Conservation (phyloP, 2,888 invertebrate genomes). For the Drosophila peninsularis region DNA sequence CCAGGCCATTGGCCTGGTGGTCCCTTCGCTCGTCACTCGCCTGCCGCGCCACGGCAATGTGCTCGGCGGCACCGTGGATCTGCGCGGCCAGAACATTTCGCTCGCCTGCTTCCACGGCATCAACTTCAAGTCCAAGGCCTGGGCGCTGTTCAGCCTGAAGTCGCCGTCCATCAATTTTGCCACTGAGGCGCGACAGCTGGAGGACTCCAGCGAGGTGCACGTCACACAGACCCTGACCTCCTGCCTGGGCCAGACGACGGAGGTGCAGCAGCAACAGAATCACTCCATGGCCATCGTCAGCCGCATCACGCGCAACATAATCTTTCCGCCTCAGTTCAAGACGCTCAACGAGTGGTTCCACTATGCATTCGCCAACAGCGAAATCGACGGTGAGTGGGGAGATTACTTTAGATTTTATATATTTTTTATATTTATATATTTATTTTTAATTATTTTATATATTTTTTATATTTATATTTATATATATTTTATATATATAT, state of each 20-base stretch:
- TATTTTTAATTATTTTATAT: too few relatives aligned
- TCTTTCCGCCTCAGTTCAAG: conserved; percentile 98
- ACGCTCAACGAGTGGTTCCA: conserved; percentile 98
- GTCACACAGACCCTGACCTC: conserved; percentile 96
- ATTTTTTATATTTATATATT: too few relatives aligned
- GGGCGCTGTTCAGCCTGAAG: conserved; percentile 97
- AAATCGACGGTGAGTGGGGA: conserved; percentile 91
- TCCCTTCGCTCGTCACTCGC: conserved; percentile 89
- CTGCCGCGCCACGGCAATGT: conserved; percentile 91
- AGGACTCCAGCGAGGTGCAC: conserved; percentile 90
- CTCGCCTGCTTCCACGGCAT: conserved; percentile 98
- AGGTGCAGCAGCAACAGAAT: conserved; percentile 88
- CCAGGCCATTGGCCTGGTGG: conserved; percentile 92
- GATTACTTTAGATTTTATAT: too few relatives aligned
- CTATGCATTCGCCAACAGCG: conserved; percentile 97
- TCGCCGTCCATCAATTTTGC: conserved; percentile 97
- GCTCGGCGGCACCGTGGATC: conserved; percentile 94
- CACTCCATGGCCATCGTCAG: conserved; percentile 97
- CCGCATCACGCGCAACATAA: conserved; percentile 94
- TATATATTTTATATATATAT: too few relatives aligned
- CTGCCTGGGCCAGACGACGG: conserved; percentile 91
- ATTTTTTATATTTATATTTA: too few relatives aligned
- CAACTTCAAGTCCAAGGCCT: conserved; percentile 97
- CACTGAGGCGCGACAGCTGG: conserved; percentile 95
- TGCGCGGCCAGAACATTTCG: conserved; percentile 95